Evolutionary conservation across 2,797 vertebrate species (phyloP).

Genomic region (Phoeniculus purpureus): DNA sequence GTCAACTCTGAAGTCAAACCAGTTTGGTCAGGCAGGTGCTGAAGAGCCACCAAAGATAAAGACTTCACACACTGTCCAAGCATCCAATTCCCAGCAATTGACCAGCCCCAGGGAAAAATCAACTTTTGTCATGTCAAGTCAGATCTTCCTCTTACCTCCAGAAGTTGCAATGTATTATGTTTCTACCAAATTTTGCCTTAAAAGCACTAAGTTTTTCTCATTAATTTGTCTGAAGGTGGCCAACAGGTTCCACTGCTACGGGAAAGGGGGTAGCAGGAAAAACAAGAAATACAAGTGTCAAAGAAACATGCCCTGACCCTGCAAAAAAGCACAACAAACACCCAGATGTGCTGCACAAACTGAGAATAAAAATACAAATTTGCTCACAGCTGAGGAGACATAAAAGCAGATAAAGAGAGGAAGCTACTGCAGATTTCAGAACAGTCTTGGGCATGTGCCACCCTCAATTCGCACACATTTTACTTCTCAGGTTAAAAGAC

Average conservation of each 20-base stretch:
- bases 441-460: not conserved
- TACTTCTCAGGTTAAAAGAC: not conserved
- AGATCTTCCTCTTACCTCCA: not conserved
- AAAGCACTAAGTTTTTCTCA: not conserved
- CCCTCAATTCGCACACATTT: not conserved
- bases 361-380: not conserved
- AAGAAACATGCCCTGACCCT: not conserved
- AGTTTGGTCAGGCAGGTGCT: not conserved
- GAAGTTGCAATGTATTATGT: not conserved
- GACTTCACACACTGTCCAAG: not conserved
- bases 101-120: not conserved
- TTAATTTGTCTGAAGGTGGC: not conserved
- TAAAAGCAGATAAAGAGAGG: not conserved
- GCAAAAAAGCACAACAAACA: not conserved
- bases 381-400: not conserved
- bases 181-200: not conserved
- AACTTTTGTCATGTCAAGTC: not conserved
- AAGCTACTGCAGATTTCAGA: not conserved
- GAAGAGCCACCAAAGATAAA: not conserved
- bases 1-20: not conserved
- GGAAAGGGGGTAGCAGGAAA: not conserved
- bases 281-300: not conserved
- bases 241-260: not conserved
- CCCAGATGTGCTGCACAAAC: not conserved
- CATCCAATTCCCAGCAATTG: not conserved